These are phyloP conservation scores for Helarctos malayanus DNA, from an alignment of 2,797 vertebrate genomes.

Conservation along the genomic window DNA sequence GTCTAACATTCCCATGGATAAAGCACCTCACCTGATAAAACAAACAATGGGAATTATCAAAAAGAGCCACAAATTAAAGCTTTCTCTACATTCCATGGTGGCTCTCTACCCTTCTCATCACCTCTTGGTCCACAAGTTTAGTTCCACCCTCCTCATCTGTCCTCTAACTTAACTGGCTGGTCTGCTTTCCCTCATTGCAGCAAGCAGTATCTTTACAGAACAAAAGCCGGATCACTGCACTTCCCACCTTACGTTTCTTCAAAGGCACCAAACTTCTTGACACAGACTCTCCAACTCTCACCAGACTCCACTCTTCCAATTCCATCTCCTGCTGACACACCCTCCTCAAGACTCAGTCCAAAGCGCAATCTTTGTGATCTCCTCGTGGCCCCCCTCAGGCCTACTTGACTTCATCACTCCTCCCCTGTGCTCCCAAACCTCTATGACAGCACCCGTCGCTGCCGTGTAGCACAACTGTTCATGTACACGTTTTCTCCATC, in stretches of 20 bases:
- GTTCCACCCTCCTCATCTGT: neutral
- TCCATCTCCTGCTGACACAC: neutral
- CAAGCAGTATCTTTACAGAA: constrained; percentile 8
- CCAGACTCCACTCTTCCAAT: neutral
- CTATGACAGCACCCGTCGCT: neutral
- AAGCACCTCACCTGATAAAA: neutral
- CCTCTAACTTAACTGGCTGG: neutral
- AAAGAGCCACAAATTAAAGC: constrained; percentile 2
- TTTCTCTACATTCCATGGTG: neutral
- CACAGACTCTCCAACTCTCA: neutral
- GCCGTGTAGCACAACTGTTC: neutral
- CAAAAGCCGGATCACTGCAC: neutral
- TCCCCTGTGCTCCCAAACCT: neutral
- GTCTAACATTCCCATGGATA: neutral
- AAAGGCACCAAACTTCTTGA: neutral
- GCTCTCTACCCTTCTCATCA: neutral
- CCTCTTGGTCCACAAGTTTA: neutral
- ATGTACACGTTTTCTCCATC: neutral
- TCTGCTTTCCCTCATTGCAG: neutral
- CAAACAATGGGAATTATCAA: neutral
- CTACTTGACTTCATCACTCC: neutral
- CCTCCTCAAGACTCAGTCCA: neutral
- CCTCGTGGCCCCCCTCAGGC: neutral
- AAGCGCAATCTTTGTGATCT: neutral
- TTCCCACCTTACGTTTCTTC: neutral